Base-by-base conservation (phyloP, 2,113 vertebrate genomes). In the Triplophysa tibetana region DNA sequence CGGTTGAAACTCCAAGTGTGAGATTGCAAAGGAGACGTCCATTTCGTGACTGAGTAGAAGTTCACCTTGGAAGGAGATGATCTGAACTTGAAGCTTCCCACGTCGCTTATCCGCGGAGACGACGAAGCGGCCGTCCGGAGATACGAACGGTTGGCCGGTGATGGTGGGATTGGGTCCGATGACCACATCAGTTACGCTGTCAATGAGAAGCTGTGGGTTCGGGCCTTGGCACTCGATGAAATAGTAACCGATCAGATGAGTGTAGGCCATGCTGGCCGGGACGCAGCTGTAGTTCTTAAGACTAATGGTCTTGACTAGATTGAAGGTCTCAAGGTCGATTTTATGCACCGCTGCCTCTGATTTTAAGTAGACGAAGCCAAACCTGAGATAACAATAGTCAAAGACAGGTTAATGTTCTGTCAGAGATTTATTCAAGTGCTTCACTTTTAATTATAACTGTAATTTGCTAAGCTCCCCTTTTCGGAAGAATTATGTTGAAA, bases 281-380 rank as follows among this genome's bases (percentile, higher is more conserved):
- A 91, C 0, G 50, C 97, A 99, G 92, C 94, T 86, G 3, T 90
- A 86, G 73, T 90, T 92, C 61, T 84, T 88, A 63, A 99, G 91
- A 89, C 77, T 90, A 88, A 98, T 94, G 24, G 94, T 97, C 90
- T 97, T 98, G 81, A 99, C 79, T 9, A 80, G 91, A 63, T 89
- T 90, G 88, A 99, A 89, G 0, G 95, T 98, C 81, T 99, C 97
- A 90, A 99, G 94, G 90, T 99, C 97, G 0, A 99, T 95, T 86
- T 99, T 99, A 91, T 97, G 96, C 23, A 99, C 74, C 0, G 90
- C 92, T 0, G 92, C 82, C 38, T 92, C 93, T 0, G 93, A 94
- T 76, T 76, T 94, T 88, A 96, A 94, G 75, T 97, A 97, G 91
- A 98, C 58, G 82, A 99, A 98, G 86, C 97, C 97, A 29, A 97